phyloP scores from a whole-genome alignment of 2,888 invertebrate genomes.

The Latrodectus elegans region DNA sequence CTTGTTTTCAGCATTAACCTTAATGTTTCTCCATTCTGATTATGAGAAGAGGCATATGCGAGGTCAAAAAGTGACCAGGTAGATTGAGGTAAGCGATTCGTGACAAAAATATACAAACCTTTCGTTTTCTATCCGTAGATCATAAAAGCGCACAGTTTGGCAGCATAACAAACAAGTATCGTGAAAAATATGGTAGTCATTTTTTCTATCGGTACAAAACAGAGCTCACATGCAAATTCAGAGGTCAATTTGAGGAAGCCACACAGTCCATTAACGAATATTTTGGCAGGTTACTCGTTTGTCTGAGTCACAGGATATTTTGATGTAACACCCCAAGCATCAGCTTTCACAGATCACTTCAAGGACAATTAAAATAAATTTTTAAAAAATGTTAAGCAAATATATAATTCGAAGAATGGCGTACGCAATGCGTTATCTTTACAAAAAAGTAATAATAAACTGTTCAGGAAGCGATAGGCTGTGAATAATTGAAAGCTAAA shows the following conservation, averaged over 20 bases:
- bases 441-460: slow-evolving; percentile 5
- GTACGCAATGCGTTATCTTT: slow-evolving; percentile 10
- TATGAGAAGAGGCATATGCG: too few relatives aligned
- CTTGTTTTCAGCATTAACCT: too few relatives aligned
- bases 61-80: too few relatives aligned
- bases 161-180: slow-evolving; percentile 2
- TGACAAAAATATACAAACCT: too few relatives aligned
- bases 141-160: background rate
- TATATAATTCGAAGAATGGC: background rate
- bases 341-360: background rate
- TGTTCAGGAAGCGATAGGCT: slow-evolving; percentile 63
- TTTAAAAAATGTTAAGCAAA: background rate
- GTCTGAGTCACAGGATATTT: background rate
- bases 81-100: too few relatives aligned
- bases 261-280: background rate
- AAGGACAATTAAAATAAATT: slow-evolving; percentile 27
- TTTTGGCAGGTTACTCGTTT: background rate
- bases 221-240: slow-evolving; percentile 23
- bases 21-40: too few relatives aligned
- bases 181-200: background rate
- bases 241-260: slow-evolving; percentile 3
- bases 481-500: slow-evolving; percentile 43
- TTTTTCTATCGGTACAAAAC: background rate
- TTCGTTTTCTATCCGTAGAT: too few relatives aligned
- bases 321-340: too few relatives aligned